These are phyloP conservation scores for Plagiodera versicolora DNA, from an alignment of 2,888 invertebrate species.

Conservation along the genomic window DNA sequence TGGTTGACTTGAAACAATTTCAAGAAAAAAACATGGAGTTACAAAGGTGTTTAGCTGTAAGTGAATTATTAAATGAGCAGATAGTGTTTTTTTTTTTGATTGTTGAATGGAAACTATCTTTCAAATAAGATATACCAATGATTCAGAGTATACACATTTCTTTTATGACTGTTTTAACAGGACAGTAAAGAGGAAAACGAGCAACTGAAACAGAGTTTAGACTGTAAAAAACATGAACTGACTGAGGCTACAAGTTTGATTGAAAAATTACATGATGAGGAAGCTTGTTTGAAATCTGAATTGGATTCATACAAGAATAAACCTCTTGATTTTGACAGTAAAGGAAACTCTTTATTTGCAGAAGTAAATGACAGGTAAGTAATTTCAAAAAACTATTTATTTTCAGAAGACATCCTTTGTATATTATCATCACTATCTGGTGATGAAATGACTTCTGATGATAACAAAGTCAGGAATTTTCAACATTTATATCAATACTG, in stretches of 20 bases:
- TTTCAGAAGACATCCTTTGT: not conserved
- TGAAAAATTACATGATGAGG: constrained; percentile 44
- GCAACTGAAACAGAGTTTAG: constrained; percentile 34
- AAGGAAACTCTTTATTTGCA: constrained; percentile 51
- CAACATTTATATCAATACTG: too few relatives aligned
- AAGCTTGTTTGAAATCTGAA: constrained; percentile 39
- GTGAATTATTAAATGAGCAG: not conserved
- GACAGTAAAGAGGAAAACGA: constrained; percentile 32
- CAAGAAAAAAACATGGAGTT: constrained; percentile 18
- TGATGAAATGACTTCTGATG: not conserved
- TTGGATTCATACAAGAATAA: constrained; percentile 41
- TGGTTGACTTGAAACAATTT: constrained; percentile 24
- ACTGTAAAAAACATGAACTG: constrained; percentile 40
- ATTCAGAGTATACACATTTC: too few relatives aligned
- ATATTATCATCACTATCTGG: not conserved
- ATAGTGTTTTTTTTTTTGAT: not conserved
- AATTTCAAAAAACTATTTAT: not conserved
- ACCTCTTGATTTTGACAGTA: constrained; percentile 41
- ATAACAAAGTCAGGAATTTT: too few relatives aligned
- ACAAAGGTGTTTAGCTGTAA: constrained; percentile 19
- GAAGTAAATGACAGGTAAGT: constrained; percentile 49
- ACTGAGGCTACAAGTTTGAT: constrained; percentile 37
- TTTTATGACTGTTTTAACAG: too few relatives aligned
- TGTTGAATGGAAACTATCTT: too few relatives aligned
- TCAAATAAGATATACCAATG: too few relatives aligned